These are phyloP conservation scores for Heteronetta atricapilla DNA, from an alignment of 2,113 vertebrate species.

Conservation along the genomic window DNA sequence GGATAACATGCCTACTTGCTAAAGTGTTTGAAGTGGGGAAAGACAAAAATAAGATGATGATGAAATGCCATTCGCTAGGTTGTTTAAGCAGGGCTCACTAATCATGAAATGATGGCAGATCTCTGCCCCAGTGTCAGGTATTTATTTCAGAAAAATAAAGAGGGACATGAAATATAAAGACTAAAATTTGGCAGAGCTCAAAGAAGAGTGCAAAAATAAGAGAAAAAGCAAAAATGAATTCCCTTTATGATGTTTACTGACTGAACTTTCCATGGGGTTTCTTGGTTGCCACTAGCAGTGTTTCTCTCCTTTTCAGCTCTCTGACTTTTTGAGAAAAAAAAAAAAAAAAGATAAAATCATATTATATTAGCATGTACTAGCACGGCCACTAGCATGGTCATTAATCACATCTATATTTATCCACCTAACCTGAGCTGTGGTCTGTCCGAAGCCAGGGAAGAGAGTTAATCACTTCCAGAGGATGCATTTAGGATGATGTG, in stretches of 20 bases:
- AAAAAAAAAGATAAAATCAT: background rate
- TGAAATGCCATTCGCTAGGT: background rate
- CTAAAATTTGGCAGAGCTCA: background rate
- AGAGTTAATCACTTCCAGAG: background rate
- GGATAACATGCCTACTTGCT: background rate
- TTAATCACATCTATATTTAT: background rate
- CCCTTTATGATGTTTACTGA: background rate
- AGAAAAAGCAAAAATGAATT: background rate
- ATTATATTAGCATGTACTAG: no score
- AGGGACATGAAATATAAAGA: background rate
- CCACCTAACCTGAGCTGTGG: background rate
- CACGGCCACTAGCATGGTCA: background rate
- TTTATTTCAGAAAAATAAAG: background rate
- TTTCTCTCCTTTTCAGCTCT: background rate
- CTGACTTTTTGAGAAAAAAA: background rate
- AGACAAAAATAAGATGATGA: conserved; percentile 40
- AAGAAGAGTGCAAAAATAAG: background rate
- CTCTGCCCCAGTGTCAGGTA: background rate
- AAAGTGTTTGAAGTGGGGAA: background rate
- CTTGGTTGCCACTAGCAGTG: background rate
- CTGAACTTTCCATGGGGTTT: background rate
- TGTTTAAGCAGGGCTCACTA: background rate
- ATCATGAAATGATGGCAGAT: background rate
- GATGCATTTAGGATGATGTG: background rate
- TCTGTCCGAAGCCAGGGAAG: background rate